Evolutionary conservation across 2,797 vertebrate genomes (phyloP), one percentile per base, ranked within the genome.

Genomic region (Dendrocincla tyrannina): DNA sequence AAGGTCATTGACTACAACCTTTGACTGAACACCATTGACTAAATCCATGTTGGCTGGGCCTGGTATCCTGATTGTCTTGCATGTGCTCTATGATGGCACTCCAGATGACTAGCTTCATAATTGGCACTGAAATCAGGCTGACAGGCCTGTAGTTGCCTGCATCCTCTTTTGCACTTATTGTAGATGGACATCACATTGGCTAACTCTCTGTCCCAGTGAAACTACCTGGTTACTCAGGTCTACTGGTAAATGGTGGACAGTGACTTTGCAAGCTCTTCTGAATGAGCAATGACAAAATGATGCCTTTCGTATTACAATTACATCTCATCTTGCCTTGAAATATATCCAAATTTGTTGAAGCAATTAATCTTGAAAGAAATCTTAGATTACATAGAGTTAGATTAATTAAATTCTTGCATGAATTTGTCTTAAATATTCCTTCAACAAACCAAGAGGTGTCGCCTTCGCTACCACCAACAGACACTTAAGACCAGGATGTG

Each of bases 41-140:
- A 59, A 73, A 52, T 44, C 24, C 28, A 7, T 25, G 11, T 9
- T 59, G 44, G 16, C 7, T 52, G 15, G 8, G 24, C 13, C 44
- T 59, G n/a, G 19, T 33, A 9, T 19, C 19, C 7, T 33, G 13
- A 20, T 10, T 52, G 17, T 73, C 19, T 37, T 25, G 5, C 7
- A 30, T 39, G 7, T 12, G 17, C 16, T 25, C n/a, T 9, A 6
- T 46, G 63, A 46, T 33, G 52, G 37, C 13, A 6, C 13, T 46
- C 20, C 58, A 30, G 28, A 33, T 59, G 6, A 30, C 30, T 33
- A 14, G 24, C 4, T 74, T 60, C 17, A 8, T 52, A 59, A 80
- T 4, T 5, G 33, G 11, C 28, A 25, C 7, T 0, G 0, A 58
- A 50, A 10, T 28, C 5, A 7, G 13, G 10, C 27, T 58, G 37